These are phyloP conservation scores for Diabrotica undecimpunctata DNA, from an alignment of 1,140 invertebrate genomes.

Conservation along the genomic window DNA sequence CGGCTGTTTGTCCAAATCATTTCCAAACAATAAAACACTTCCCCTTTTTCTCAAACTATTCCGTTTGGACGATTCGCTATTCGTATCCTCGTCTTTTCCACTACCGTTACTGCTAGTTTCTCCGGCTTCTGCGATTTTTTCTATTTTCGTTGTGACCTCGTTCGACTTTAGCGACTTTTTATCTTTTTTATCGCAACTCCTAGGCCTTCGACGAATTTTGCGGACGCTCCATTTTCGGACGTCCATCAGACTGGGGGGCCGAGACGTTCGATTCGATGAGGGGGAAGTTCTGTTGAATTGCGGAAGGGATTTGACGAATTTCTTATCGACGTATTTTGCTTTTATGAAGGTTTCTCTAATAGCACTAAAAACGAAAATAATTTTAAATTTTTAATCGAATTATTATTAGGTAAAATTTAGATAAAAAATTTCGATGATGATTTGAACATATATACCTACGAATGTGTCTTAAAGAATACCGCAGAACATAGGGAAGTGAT, in stretches of 20 bases:
- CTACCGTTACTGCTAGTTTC: constrained; percentile 34
- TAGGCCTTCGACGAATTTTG: constrained; percentile 56
- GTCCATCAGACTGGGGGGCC: constrained; percentile 40
- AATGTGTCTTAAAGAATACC: too few relatives aligned
- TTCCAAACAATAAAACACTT: constrained; percentile 55
- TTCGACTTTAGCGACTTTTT: constrained; percentile 21
- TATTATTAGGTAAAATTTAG: too few relatives aligned
- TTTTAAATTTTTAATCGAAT: constrained; percentile 9
- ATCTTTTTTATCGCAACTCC: constrained; percentile 47
- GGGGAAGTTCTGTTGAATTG: constrained; percentile 31
- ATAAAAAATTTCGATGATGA: too few relatives aligned
- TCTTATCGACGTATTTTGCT: constrained; percentile 69
- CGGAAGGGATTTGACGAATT: constrained; percentile 54
- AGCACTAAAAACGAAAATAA: constrained; percentile 47
- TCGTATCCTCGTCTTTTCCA: constrained; percentile 43
- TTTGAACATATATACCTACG: too few relatives aligned
- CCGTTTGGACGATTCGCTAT: constrained; percentile 44
- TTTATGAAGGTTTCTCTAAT: constrained; percentile 75
- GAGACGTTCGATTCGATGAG: constrained; percentile 27
- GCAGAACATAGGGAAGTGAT: too few relatives aligned
- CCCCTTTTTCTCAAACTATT: constrained; percentile 43
- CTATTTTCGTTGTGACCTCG: constrained; percentile 8
- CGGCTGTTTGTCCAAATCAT: constrained; percentile 52
- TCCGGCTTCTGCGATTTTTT: constrained; percentile 16
- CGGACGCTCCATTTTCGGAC: constrained; percentile 65